Conservation (phyloP, 1,140 invertebrate species). For the Drosophila sproati region DNA sequence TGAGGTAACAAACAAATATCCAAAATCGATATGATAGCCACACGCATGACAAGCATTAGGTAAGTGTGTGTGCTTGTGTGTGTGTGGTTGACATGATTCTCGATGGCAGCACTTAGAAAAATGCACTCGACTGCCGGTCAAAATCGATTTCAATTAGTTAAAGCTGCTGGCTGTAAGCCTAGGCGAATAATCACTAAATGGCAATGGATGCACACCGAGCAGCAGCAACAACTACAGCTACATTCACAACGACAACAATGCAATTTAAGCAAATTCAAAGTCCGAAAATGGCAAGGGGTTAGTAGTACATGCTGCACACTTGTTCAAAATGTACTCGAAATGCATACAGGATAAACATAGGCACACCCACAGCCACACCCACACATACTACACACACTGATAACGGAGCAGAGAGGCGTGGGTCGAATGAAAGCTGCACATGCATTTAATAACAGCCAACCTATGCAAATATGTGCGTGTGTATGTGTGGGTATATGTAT, state of each 20-base stretch:
- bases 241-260: conserved; percentile 63
- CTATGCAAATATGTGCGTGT: neutral
- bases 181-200: conserved; percentile 71
- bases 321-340: conserved; percentile 60
- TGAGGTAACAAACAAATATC: conserved; percentile 33
- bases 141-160: conserved; percentile 80
- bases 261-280: conserved; percentile 75
- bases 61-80: neutral
- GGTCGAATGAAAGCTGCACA: conserved; percentile 49
- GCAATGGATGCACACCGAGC: conserved; percentile 43
- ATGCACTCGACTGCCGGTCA: conserved; percentile 29
- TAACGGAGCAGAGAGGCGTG: conserved; percentile 12
- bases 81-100: conserved; percentile 12
- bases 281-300: conserved; percentile 71
- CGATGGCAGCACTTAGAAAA: conserved; percentile 24
- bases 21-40: conserved; percentile 62
- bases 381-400: conserved; percentile 1
- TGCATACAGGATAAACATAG: conserved; percentile 44
- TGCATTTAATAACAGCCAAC: conserved; percentile 66
- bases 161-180: conserved; percentile 58
- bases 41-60: conserved; percentile 51
- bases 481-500: neutral
- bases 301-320: conserved; percentile 57
- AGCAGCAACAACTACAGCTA: conserved; percentile 17
- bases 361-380: conserved; percentile 16